Percentiles rank a stretch among this genome's conserved stretches.
phyloP scores from a whole-genome alignment of 2,113 vertebrate species.

The Hyperopisus bebe region DNA sequence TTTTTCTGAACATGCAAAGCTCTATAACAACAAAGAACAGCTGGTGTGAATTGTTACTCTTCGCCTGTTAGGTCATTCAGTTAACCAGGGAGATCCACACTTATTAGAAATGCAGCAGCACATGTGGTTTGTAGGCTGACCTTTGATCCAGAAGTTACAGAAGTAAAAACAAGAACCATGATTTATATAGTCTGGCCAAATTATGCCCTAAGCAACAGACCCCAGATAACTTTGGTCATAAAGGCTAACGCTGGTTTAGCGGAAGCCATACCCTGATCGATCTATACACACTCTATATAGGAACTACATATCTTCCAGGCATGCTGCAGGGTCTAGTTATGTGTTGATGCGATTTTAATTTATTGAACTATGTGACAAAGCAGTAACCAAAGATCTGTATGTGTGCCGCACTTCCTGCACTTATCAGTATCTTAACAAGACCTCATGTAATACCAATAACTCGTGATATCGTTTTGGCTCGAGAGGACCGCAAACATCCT shows the following conservation, averaged over 20 bases:
- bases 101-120: not conserved
- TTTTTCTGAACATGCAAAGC: not conserved
- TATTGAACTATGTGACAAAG: conserved; percentile 15
- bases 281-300: conserved; percentile 2
- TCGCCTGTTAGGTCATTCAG: not conserved
- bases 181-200: not conserved
- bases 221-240: not conserved
- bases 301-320: conserved; percentile 15
- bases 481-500: not conserved
- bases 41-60: not conserved
- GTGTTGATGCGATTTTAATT: not conserved
- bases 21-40: not conserved
- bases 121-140: not conserved
- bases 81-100: not conserved
- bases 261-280: not conserved
- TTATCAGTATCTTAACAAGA: conserved; percentile 37
- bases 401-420: conserved; percentile 33
- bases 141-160: not conserved
- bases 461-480: not conserved
- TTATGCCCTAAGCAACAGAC: not conserved
- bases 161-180: not conserved
- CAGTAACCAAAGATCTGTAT: conserved; percentile 29
- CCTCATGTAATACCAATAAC: not conserved
- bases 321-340: not conserved
- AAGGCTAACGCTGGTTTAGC: not conserved